Percentiles rank a stretch among this genome's conserved stretches.
Evolutionary conservation across 2,113 vertebrate species (phyloP).

Genomic region (Steatornis caripensis): DNA sequence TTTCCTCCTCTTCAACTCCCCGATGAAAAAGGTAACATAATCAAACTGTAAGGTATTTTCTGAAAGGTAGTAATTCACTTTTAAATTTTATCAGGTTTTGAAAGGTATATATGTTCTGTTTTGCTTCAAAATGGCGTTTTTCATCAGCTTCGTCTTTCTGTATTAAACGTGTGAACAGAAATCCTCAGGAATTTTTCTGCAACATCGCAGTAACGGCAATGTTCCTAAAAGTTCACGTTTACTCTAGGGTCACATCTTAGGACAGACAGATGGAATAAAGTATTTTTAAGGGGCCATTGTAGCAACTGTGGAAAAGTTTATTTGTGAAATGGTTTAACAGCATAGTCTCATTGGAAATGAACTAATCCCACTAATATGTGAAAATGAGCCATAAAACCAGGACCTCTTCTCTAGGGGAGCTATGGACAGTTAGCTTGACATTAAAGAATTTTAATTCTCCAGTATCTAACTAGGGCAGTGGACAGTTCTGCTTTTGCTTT

Average conservation of each 20-base stretch:
- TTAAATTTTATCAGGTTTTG: neutral
- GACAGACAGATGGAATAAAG: neutral
- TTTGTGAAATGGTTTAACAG: neutral
- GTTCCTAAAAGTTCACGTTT: neutral
- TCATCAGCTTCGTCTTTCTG: neutral
- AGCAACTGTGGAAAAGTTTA: neutral
- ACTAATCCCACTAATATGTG: neutral
- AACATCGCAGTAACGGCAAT: neutral
- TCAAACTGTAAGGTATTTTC: neutral
- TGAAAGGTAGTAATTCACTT: neutral
- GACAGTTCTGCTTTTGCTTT: neutral
- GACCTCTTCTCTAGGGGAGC: neutral
- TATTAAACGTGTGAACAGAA: neutral
- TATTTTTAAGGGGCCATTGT: neutral
- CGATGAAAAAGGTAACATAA: neutral
- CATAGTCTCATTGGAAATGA: neutral
- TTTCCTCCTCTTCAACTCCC: neutral
- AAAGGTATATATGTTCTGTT: neutral
- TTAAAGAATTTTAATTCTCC: neutral
- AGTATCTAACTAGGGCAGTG: neutral
- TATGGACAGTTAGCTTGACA: neutral
- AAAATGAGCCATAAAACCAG: neutral
- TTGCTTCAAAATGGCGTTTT: neutral
- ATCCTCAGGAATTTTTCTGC: neutral
- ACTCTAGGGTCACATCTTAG: neutral